Base-by-base conservation (phyloP, 2,888 invertebrate genomes). In the Aspidiotus destructor region DNA sequence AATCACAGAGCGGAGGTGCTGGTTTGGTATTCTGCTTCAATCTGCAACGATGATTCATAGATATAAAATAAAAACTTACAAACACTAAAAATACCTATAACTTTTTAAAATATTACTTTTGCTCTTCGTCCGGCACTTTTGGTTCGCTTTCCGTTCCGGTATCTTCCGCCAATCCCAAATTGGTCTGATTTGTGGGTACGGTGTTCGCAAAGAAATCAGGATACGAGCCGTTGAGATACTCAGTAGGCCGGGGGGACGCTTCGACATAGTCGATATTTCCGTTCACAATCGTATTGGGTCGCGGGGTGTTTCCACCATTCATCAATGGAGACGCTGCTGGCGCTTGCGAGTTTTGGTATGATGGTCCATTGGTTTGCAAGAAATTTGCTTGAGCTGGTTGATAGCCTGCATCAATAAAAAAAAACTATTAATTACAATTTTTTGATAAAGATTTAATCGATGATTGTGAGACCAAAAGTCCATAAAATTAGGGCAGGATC, bases 1-100 rank as follows among this genome's bases (percentile, higher is more conserved):
- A 94, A 77, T 86, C 86, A 79, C 93, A 94, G 75, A 87, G 86
- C n/a, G 93, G 92, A 71, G 91, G 88, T 80, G 92, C 91, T 65
- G 88, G 86, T 76, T 89, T 83, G 41, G 84, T 82, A 77, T 86
- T 88, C 75, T 83, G 85, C 76, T 82, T 83, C 72, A 82, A 76
- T 72, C 83, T 79, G 71, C n/a, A 71, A 70, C 2, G 53, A 60
- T 13, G 3, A 60, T 15, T 28, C 13, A 40, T 11, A 7, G 53
- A 10, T 10, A 28, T n/a, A 16, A 13, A n/a, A 41, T 60, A 15
- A 60, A 58, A 58, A 1, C 2, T 28, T 28, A 3, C 5, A 28
- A 28, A 28, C 28, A 28, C 28, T 28, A 28, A 5, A 28, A 28
- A 5, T 28, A 28, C 2, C 2, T 28, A 28, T 28, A 28, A 28